Evolutionary conservation across 2,888 invertebrate genomes (phyloP).

Genomic region (Eustalomyia histrio): DNA sequence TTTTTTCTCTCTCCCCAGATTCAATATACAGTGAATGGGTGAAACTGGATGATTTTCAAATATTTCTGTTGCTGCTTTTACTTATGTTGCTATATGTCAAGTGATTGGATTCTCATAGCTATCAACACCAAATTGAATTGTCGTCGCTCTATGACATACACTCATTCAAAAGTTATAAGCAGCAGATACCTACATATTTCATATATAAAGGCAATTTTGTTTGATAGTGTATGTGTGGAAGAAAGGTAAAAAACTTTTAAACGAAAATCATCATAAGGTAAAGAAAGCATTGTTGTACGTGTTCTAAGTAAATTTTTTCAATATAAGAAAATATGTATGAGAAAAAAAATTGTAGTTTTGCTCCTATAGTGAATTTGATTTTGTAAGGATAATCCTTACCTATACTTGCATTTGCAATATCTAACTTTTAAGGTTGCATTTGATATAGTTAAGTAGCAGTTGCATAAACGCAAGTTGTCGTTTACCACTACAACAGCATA

Average conservation of each 20-base stretch:
- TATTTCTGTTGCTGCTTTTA: neutral
- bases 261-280: neutral
- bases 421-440: constrained; percentile 13
- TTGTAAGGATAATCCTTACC: neutral
- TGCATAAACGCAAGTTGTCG: neutral
- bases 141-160: constrained; percentile 33
- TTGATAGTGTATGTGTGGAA: neutral
- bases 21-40: constrained; percentile 15
- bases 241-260: neutral
- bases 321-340: too few species aligned
- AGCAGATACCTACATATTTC: neutral
- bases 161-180: neutral
- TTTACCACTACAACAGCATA: too few species aligned
- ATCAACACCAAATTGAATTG: constrained; percentile 56
- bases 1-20: too few species aligned
- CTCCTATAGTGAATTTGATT: neutral
- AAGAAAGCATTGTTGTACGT: neutral
- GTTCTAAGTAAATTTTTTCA: too few species aligned
- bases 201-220: neutral
- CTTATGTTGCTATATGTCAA: constrained; percentile 40
- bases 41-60: neutral
- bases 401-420: too few species aligned
- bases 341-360: neutral
- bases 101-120: constrained; percentile 48
- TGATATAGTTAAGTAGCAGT: constrained; percentile 23